Evolutionary conservation across 2,113 vertebrate species (phyloP), one percentile per base, ranked within the genome.

Genomic region (Pyrgilauda ruficollis): DNA sequence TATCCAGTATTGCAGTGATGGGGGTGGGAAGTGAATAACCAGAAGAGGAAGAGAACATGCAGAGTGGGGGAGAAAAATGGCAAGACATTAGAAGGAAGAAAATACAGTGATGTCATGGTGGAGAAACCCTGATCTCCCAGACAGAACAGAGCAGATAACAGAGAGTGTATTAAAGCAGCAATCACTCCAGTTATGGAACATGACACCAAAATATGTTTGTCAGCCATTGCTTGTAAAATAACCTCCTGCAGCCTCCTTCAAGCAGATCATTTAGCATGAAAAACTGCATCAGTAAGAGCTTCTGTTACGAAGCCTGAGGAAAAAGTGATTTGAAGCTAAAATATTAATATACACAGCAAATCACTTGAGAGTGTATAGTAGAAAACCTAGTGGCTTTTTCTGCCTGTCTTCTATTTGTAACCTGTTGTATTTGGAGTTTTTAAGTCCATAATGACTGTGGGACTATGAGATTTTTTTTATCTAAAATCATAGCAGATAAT

Each of bases 1-100:
- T 2, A 4, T 47, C 41, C 43, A 20, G 0, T 28, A 17, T 16
- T 41, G 37, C 24, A 58, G 62, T 2, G 20, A 13, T 22, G 41
- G 10, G 23, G 12, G 33, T 41, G 39, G 19, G n/a, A 11, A 44
- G 23, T 68, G 52, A 78, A 26, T 47, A 64, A n/a, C 66, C 53
- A 72, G 49, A 50, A 80, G 14, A 61, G n/a, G 41, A 73, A 30
- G 43, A 53, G 73, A 43, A 28, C 9, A 1, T 33, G 43, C 11
- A 9, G 3, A 30, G 30, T 85, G 26, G 23, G 44, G 31, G 33
- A 70, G 28, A 20, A 82, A 84, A 87, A 61, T 44, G 30, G 13
- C 56, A 27, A 1, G 17, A 81, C 31, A 78, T 66, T 14, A 72
- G 64, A 63, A 69, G 9, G 27, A 67, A 31, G 15, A 61, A 77